phyloP scores from a whole-genome alignment of 92 coral and sea anemone genomes.

The Porites rus region DNA sequence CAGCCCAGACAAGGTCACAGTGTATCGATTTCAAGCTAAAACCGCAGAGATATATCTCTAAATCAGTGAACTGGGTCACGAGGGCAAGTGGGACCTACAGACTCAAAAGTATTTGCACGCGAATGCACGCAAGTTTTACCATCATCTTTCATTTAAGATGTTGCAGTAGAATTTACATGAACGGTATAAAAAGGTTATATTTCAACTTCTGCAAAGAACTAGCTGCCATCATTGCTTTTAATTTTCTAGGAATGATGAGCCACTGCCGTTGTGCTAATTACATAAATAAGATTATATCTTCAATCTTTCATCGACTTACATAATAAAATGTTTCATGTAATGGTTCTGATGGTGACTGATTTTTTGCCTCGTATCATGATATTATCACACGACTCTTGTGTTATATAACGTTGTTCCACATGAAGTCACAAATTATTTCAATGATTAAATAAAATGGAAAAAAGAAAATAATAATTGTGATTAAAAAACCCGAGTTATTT shows the following conservation, averaged over 20 bases:
- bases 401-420: background rate
- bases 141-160: background rate
- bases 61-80: constrained; percentile 3
- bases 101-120: constrained; percentile 17
- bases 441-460: background rate
- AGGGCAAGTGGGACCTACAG: constrained; percentile 8
- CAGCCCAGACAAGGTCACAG: constrained; percentile 1
- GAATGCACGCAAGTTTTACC: constrained; percentile 23
- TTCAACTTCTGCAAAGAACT: background rate
- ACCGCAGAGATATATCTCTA: constrained; percentile 19
- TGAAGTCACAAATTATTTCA: background rate
- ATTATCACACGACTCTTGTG: background rate
- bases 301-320: constrained; percentile 25
- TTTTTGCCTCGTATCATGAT: background rate
- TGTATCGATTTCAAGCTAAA: constrained; percentile 21
- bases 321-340: constrained; percentile 3
- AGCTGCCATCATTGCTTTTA: background rate
- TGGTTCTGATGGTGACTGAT: constrained; percentile 10
- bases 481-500: no score
- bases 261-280: background rate
- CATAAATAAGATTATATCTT: constrained; percentile 26
- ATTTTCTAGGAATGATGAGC: background rate
- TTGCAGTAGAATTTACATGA: background rate
- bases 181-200: background rate
- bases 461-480: background rate